Percentiles rank a stretch among this genome's conserved stretches.
Conservation (phyloP, 2,113 vertebrate genomes). For the Echinops telfairi region DNA sequence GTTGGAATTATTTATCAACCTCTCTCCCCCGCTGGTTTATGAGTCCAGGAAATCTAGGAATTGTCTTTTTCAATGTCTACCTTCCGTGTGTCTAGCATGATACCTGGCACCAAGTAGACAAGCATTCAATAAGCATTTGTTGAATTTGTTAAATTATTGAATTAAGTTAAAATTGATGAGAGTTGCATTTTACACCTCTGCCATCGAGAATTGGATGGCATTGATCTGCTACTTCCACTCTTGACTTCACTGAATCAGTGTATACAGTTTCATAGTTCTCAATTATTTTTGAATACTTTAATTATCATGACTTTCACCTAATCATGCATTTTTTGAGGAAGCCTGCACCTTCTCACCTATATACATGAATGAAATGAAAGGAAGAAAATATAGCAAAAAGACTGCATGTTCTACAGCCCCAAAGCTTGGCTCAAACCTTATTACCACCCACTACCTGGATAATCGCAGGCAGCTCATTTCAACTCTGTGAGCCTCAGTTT, state of each 20-base stretch:
- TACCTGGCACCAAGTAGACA: not conserved
- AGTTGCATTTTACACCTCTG: conserved; percentile 51
- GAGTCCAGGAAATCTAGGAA: not conserved
- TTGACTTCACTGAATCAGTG: conserved; percentile 36
- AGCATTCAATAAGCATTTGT: conserved; percentile 50
- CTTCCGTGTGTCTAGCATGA: conserved; percentile 5
- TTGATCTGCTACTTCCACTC: conserved; percentile 55
- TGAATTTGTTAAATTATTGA: conserved; percentile 62
- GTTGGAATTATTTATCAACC: conserved; percentile 12
- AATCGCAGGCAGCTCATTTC: not conserved
- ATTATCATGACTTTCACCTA: conserved; percentile 61
- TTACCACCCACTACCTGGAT: not conserved
- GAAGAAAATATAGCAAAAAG: not conserved
- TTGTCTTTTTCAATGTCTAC: conserved; percentile 31
- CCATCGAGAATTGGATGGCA: conserved; percentile 50
- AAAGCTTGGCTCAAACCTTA: not conserved
- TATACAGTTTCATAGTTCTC: conserved; percentile 52
- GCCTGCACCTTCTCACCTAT: not conserved
- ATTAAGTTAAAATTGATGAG: conserved; percentile 69
- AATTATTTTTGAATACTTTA: conserved; percentile 62
- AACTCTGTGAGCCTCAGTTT: not conserved
- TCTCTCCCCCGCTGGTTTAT: not conserved
- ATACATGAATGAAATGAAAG: conserved; percentile 28
- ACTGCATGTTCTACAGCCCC: not conserved
- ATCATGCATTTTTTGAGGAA: conserved; percentile 41